A percentile compares a stretch with the other conserved stretches of the same genome.
Conservation (phyloP, 1,140 invertebrate species). For the Zophobas morio region DNA sequence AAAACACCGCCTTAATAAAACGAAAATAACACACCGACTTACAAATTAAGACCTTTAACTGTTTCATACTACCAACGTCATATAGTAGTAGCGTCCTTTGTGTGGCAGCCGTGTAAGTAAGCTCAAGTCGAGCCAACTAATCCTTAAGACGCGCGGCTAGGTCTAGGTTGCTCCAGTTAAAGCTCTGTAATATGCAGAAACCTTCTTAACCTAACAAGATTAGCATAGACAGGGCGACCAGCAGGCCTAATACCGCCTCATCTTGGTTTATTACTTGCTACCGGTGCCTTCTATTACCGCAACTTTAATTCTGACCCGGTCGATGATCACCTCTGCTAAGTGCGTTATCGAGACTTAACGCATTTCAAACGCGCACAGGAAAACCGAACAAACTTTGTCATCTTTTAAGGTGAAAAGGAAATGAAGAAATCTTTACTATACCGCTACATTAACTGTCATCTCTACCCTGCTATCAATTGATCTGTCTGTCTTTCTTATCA, state of each 20-base stretch:
- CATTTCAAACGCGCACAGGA: conserved; percentile 43
- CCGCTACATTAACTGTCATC: conserved; percentile 64
- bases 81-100: conserved; percentile 56
- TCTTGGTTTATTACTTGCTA: conserved; percentile 61
- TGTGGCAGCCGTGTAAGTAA: conserved; percentile 60
- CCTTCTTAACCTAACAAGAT: conserved; percentile 80
- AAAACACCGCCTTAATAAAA: conserved; percentile 62
- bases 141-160: conserved; percentile 73
- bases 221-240: conserved; percentile 72
- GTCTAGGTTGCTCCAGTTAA: conserved; percentile 65
- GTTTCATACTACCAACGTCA: conserved; percentile 54
- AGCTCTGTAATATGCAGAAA: conserved; percentile 77
- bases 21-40: conserved; percentile 65
- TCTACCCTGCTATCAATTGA: conserved; percentile 65
- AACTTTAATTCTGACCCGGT: conserved; percentile 25
- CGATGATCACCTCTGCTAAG: conserved; percentile 14
- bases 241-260: conserved; percentile 60
- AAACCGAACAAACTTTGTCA: conserved; percentile 52
- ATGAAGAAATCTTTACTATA: conserved; percentile 59
- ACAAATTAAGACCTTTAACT: conserved; percentile 56
- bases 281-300: conserved; percentile 24
- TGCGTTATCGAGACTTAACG: conserved; percentile 43
- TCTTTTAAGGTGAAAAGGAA: conserved; percentile 59
- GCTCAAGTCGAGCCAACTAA: conserved; percentile 68
- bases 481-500: conserved; percentile 66